phyloP scores from a whole-genome alignment of 2,888 invertebrate species.

The Sminthurides aquaticus region DNA sequence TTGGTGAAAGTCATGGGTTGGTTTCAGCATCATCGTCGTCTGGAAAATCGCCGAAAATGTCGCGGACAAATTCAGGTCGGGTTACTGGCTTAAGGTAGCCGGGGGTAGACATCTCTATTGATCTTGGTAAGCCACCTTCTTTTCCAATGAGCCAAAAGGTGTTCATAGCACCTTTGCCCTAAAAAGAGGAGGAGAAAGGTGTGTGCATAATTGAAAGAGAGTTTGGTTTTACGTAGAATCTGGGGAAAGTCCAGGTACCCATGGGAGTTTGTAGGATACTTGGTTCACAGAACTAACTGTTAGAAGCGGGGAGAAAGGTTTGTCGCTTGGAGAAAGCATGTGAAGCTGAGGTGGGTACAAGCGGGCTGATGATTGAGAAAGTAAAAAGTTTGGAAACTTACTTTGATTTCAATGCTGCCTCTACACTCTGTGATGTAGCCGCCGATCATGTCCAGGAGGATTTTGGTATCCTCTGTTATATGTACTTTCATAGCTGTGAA shows the following conservation, averaged over 20 bases:
- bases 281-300: too few relatives aligned
- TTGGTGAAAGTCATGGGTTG: too few relatives aligned
- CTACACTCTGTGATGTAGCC: constrained; percentile 45
- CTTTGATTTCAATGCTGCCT: constrained; percentile 42
- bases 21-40: constrained; percentile 28
- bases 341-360: too few relatives aligned
- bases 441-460: constrained; percentile 51
- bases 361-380: too few relatives aligned
- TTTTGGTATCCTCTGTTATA: constrained; percentile 54
- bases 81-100: constrained; percentile 40
- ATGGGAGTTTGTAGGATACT: too few relatives aligned
- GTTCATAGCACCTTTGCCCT: constrained; percentile 56
- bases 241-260: not conserved
- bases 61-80: constrained; percentile 33
- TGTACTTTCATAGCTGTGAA: constrained; percentile 58
- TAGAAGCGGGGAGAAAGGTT: too few relatives aligned
- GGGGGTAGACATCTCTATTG: constrained; percentile 49
- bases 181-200: too few relatives aligned
- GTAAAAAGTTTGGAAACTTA: too few relatives aligned
- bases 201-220: too few relatives aligned
- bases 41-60: constrained; percentile 35
- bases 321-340: too few relatives aligned
- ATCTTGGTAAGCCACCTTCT: constrained; percentile 45
- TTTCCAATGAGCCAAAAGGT: constrained; percentile 54
- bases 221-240: not conserved